Base-by-base conservation (phyloP, 2,888 invertebrate species). In the Volucella bombylans region DNA sequence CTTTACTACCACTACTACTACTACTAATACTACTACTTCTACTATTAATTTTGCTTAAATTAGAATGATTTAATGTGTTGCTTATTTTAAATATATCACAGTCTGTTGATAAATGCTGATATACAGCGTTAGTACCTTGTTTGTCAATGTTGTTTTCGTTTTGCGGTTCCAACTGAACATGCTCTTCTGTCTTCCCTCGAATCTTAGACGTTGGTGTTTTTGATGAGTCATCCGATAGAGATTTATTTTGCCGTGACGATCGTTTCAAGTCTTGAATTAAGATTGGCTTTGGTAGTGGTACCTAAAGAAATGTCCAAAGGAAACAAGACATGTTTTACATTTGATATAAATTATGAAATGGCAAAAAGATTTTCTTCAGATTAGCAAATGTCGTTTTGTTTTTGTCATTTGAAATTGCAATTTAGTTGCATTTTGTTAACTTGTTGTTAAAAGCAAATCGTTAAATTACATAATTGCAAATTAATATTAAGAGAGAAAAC, bases 51-150 rank as follows among this genome's bases (percentile, higher is more conserved):
- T 39, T 67, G 41, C 61, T 74, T 74, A 83, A 57, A 59, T 49
- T 74, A 72, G 55, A 78, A 55, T 45, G 1, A 57, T 64, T 67
- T 18, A 64, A 62, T 54, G 18, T 11, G 38, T 82, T 64, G 54
- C 74, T 79, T 79, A 83, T 39, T 1, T 43, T 74, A 83, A 38
- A 49, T 54, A 50, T 83, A 85, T 85, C 83, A 85, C 83, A 85
- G 83, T 67, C 45, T 12, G 10, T 81, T 85, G 83, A 76, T 71
- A 76, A 69, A 80, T 83, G 74, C 71, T 83, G 69, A 80, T 54
- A 15, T 6, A 52, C 83, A 80, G 78, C 78, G 15, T 73, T 78
- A 73, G 80, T 81, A 85, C 81, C 76, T 76, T 49, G 54, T 65
- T 43, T 80, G 59, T 14, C 62, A 38, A 47, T 62, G 15, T 10